Conservation (phyloP, 2,113 vertebrate species). For the Zosterops lateralis region DNA sequence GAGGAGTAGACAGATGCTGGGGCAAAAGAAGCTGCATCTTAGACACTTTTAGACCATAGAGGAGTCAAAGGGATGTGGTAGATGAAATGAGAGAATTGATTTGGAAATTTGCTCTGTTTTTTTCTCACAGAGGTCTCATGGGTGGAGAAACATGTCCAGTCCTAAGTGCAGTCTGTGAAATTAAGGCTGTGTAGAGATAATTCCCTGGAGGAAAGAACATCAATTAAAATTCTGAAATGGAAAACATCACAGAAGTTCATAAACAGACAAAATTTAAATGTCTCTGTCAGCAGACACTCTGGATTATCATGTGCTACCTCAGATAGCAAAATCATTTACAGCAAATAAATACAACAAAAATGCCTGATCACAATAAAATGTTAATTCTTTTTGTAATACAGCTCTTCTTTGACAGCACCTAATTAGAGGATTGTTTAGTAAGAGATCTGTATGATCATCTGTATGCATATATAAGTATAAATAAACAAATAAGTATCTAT, state of each 20-base stretch:
- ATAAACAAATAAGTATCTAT: not conserved
- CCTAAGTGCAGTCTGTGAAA: constrained; percentile 7
- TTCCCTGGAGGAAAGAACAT: not conserved
- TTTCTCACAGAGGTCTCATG: constrained; percentile 33
- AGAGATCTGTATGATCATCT: not conserved
- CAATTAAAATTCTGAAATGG: constrained; percentile 42
- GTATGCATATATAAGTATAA: not conserved
- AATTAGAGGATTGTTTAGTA: not conserved
- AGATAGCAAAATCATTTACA: not conserved
- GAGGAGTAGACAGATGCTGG: not conserved
- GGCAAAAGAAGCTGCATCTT: not conserved
- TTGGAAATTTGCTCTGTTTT: constrained; percentile 18
- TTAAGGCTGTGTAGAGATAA: not conserved
- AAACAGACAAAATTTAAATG: not conserved
- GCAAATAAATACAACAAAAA: not conserved
- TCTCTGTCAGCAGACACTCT: not conserved
- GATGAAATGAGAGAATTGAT: constrained; percentile 33
- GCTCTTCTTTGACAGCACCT: not conserved
- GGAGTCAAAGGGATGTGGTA: not conserved
- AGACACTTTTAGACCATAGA: not conserved
- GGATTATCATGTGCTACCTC: not conserved
- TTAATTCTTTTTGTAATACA: not conserved
- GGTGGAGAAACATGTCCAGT: not conserved
- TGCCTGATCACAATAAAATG: not conserved
- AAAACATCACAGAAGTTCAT: not conserved